phyloP scores from a whole-genome alignment of 2,888 invertebrate genomes.

The Meteorus colon region DNA sequence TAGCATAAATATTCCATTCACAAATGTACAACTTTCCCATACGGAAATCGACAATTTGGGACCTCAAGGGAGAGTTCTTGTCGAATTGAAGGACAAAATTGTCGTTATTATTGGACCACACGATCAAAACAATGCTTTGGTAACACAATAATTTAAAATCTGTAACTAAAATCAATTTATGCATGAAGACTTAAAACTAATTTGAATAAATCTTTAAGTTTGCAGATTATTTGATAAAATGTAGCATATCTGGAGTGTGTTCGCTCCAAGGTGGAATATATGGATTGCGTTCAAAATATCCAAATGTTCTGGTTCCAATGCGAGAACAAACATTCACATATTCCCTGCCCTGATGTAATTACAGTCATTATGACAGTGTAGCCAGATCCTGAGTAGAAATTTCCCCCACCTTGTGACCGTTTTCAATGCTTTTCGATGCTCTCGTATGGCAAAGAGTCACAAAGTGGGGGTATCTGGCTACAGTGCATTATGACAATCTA shows the following conservation, averaged over 20 bases:
- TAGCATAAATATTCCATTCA: conserved; percentile 92
- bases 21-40: conserved; percentile 83
- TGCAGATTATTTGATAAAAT: conserved; percentile 87
- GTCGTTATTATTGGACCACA: conserved; percentile 87
- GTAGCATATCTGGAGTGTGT: conserved; percentile 86
- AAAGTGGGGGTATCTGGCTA: too few relatives aligned
- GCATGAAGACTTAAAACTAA: conserved; percentile 18
- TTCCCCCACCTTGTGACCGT: too few relatives aligned
- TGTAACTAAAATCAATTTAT: neutral
- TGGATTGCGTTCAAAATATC: conserved; percentile 81
- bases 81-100: conserved; percentile 79
- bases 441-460: too few relatives aligned
- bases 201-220: conserved; percentile 75
- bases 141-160: conserved; percentile 64
- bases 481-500: too few relatives aligned
- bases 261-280: conserved; percentile 91
- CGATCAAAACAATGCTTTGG: conserved; percentile 85
- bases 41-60: conserved; percentile 83
- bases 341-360: neutral
- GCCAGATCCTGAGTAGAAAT: too few relatives aligned
- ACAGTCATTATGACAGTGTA: neutral
- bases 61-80: conserved; percentile 77
- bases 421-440: too few relatives aligned
- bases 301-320: conserved; percentile 75
- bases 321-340: conserved; percentile 50